phyloP scores from a whole-genome alignment of 2,797 vertebrate species.

The Neoniphon sammara region DNA sequence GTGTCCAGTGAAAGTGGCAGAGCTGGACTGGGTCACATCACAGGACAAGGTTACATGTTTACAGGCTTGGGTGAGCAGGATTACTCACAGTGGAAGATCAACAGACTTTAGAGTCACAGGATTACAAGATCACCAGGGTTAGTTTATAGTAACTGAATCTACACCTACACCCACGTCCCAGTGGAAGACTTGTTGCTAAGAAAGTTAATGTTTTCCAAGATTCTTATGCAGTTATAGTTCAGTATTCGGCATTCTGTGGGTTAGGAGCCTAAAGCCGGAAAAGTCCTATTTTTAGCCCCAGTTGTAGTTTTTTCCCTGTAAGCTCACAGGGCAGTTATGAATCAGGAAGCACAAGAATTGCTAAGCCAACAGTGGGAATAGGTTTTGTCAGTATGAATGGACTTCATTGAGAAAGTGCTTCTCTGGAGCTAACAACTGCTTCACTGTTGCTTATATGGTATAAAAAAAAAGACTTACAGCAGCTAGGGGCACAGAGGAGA shows the following conservation, averaged over 20 bases:
- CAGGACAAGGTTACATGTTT: constrained; percentile 5
- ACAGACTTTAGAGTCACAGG: constrained; percentile 34
- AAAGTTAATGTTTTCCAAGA: constrained; percentile 15
- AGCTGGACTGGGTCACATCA: constrained; percentile 23
- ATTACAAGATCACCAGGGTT: constrained; percentile 22
- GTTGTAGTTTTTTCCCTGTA: constrained; percentile 49
- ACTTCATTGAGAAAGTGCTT: constrained; percentile 61
- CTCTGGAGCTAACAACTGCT: constrained; percentile 51
- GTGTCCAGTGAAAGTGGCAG: neutral
- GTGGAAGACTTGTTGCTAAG: constrained; percentile 1
- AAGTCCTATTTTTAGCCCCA: constrained; percentile 63
- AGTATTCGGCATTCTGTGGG: neutral
- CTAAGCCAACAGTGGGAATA: constrained; percentile 65
- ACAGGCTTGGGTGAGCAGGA: constrained; percentile 3
- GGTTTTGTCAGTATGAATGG: constrained; percentile 59
- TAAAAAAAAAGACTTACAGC: constrained; percentile 22
- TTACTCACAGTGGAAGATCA: neutral
- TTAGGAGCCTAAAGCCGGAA: constrained; percentile 23
- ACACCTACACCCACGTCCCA: neutral
- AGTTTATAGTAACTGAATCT: constrained; percentile 21
- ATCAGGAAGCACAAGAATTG: constrained; percentile 49
- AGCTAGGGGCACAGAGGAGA: constrained; percentile 12
- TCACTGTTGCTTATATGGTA: constrained; percentile 19
- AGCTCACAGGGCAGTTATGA: constrained; percentile 47
- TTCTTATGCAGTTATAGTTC: constrained; percentile 13